Percentiles rank a stretch among this genome's conserved stretches.
phyloP scores from a whole-genome alignment of 2,888 invertebrate species.

The Spilarctia lutea region DNA sequence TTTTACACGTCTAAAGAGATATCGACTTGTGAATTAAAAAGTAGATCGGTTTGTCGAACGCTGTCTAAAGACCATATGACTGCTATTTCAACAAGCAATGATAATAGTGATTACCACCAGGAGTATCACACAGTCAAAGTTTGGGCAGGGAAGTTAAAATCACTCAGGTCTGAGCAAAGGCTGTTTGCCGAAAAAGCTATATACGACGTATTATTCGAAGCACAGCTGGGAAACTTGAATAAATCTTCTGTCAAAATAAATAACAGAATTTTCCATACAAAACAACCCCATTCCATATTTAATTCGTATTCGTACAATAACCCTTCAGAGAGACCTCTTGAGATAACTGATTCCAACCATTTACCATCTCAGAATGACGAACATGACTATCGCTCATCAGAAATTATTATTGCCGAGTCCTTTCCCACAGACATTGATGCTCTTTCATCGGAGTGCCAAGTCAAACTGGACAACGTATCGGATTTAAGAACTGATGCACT shows the following conservation, averaged over 20 bases:
- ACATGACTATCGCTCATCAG: conserved; percentile 11
- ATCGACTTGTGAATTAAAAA: background rate
- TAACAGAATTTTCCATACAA: background rate
- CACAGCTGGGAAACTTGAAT: conserved; percentile 17
- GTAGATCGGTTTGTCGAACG: background rate
- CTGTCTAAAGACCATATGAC: conserved; percentile 3
- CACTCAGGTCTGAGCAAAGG: conserved; percentile 11
- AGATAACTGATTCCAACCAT: background rate
- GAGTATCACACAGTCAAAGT: conserved; percentile 20
- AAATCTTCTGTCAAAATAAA: conserved; percentile 23
- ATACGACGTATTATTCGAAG: conserved; percentile 21
- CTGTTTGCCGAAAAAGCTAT: conserved; percentile 24
- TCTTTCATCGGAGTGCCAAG: conserved; percentile 6
- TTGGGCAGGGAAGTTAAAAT: conserved; percentile 18
- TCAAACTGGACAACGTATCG: background rate
- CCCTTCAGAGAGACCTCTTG: background rate
- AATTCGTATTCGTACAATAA: background rate
- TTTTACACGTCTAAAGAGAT: background rate
- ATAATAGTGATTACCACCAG: conserved; percentile 3
- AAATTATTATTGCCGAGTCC: conserved; percentile 14
- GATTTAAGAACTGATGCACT: background rate
- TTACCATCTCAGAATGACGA: background rate
- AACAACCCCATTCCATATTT: conserved; percentile 1
- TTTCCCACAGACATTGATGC: conserved; percentile 8
- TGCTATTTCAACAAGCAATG: background rate